Base-by-base conservation (phyloP, 2,113 vertebrate species). In the Scomber japonicus region DNA sequence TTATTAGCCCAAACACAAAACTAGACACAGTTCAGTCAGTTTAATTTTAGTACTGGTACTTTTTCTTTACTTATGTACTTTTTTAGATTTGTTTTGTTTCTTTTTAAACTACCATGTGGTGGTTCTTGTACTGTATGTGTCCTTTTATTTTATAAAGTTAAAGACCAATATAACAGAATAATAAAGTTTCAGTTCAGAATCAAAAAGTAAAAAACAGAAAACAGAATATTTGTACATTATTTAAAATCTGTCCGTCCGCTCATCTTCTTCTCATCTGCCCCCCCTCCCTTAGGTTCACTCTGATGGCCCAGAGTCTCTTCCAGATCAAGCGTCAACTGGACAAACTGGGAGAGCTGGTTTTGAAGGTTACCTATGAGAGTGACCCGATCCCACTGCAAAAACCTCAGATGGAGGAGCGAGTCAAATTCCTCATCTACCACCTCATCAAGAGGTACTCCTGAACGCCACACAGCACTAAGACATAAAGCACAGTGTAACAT, bases 221-320 rank as follows among this genome's bases (percentile, higher is more conserved):
- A 35, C 7, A 27, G 24, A 27, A 6, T 35, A 35, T 8, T 35
- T 35, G 31, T 35, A 50, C 15, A 45, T 16, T 5, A 59, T 11
- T 5, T 13, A 13, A 10, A 15, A 3, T 35, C 17, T 60, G 6
- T 59, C 46, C 8, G 8, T 40, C 16, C 17, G 11, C 7, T 11
- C 44, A 0, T 44, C 51, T 3, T 45, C 17, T 45, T 30, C 35
- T n/a, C 46, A 3, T 24, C 9, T 66, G 4, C 55, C 72, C 21
- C 44, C n/a, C 14, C 13, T 14, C 71, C 21, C 21, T 21, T 3
- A 99, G 98, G 94, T 99, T 98, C 53, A 98, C 97, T 0, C 89
- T 97, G 74, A 88, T 95, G 66, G 96, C 97, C 62, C 97, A 99
- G 91, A 98, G 98, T 90, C 96, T 99, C n/a, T 99, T 99, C 87